Conservation (phyloP, 2,797 vertebrate genomes). For the Heterohyrax brucei region DNA sequence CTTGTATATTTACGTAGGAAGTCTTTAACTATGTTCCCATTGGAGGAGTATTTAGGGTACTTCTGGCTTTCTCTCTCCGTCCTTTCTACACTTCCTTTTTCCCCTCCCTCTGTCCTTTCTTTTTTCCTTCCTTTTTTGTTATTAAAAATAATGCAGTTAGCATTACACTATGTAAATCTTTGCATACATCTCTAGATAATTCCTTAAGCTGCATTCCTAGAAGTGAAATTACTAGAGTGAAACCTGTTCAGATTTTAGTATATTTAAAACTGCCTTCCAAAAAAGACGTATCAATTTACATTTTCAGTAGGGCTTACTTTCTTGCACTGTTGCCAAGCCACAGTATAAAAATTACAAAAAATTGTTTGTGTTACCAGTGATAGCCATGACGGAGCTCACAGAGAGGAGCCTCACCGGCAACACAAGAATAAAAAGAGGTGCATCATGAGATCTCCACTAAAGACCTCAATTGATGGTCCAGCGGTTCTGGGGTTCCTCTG, state of each 20-base stretch:
- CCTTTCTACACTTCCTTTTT: constrained; percentile 32
- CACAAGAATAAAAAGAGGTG: too few relatives aligned
- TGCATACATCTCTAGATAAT: not conserved
- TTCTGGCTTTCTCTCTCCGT: not conserved
- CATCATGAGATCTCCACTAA: too few relatives aligned
- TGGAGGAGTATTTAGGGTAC: not conserved
- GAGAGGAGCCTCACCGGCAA: too few relatives aligned
- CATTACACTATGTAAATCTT: not conserved
- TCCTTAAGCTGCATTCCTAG: not conserved
- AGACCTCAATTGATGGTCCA: too few relatives aligned
- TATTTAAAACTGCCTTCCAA: not conserved
- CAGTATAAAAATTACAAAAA: not conserved
- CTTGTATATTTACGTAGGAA: not conserved
- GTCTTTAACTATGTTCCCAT: not conserved
- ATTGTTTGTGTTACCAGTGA: too few relatives aligned
- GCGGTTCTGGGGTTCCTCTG: too few relatives aligned
- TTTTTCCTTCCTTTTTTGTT: constrained; percentile 56
- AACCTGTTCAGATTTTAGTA: constrained; percentile 50
- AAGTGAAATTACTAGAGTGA: not conserved
- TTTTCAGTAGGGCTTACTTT: not conserved
- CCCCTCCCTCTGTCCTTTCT: not conserved
- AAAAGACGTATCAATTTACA: constrained; percentile 13
- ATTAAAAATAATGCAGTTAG: constrained; percentile 40
- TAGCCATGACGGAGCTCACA: too few relatives aligned
- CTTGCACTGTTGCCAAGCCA: not conserved